phyloP scores from a whole-genome alignment of 1,140 invertebrate genomes.

The Theocolax elegans region DNA sequence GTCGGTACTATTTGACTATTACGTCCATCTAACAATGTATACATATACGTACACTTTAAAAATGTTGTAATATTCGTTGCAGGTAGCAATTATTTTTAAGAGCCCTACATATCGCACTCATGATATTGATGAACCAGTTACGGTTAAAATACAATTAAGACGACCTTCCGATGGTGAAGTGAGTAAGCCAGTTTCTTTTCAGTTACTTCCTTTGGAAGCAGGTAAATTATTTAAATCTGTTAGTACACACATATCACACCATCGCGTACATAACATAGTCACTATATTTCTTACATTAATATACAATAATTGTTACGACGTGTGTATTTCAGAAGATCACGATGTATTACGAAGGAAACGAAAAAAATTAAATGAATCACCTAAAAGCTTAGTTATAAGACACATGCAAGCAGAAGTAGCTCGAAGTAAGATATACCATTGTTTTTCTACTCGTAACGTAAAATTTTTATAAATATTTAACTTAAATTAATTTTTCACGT shows the following conservation, averaged over 20 bases:
- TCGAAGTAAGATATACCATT: neutral
- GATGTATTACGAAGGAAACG: slow-evolving; percentile 1
- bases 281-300: too few species aligned
- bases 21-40: too few species aligned
- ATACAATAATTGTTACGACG: too few species aligned
- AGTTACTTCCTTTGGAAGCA: slow-evolving; percentile 74
- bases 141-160: slow-evolving; percentile 80
- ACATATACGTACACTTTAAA: too few species aligned
- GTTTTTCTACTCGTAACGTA: too few species aligned
- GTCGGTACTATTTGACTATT: too few species aligned
- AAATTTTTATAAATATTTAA: too few species aligned
- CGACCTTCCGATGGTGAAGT: slow-evolving; percentile 82
- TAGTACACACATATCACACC: too few species aligned
- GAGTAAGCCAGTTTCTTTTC: slow-evolving; percentile 82
- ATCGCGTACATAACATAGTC: too few species aligned
- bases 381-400: slow-evolving; percentile 9
- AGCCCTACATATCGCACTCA: slow-evolving; percentile 75
- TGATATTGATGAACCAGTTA: slow-evolving; percentile 75
- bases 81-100: slow-evolving; percentile 79
- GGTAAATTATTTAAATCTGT: too few species aligned
- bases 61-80: neutral
- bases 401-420: slow-evolving; percentile 45
- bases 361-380: slow-evolving; percentile 1
- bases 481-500: too few species aligned
- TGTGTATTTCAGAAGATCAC: neutral